Evolutionary conservation across 1,140 invertebrate genomes (phyloP).

Genomic region (Tenebrio molitor): DNA sequence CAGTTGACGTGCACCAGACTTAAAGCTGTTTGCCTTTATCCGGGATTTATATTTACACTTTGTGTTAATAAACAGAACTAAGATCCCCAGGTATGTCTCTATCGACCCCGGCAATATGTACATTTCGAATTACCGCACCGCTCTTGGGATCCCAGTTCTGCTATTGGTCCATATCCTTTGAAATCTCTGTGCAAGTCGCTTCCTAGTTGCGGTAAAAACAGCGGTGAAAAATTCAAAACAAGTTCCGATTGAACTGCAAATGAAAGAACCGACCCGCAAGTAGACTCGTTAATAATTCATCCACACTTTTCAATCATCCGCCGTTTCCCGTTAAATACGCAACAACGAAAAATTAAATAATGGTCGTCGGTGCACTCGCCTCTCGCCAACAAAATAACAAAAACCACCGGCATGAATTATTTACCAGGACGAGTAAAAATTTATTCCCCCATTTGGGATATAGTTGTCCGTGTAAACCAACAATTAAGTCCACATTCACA

Average conservation of each 20-base stretch:
- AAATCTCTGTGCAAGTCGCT: conserved; percentile 14
- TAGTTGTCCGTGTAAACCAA: not conserved
- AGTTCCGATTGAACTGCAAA: conserved; percentile 33
- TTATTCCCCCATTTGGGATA: not conserved
- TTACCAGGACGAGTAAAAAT: not conserved
- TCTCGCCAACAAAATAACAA: not conserved
- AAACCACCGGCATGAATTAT: conserved; percentile 1
- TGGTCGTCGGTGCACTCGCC: not conserved
- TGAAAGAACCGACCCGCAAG: conserved; percentile 22
- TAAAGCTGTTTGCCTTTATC: conserved; percentile 22
- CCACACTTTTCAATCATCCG: conserved; percentile 6
- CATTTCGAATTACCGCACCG: conserved; percentile 18
- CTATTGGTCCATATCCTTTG: conserved; percentile 9
- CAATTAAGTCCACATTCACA: not conserved
- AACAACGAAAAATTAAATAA: conserved; percentile 8
- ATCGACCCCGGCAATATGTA: conserved; percentile 22
- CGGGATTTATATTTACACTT: conserved; percentile 34
- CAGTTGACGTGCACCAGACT: conserved; percentile 1
- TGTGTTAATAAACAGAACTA: conserved; percentile 36
- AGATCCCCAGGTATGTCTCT: conserved; percentile 25
- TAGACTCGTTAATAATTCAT: conserved; percentile 20
- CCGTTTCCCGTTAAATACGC: not conserved
- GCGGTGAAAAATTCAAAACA: conserved; percentile 31
- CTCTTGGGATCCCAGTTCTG: conserved; percentile 16
- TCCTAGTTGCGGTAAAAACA: not conserved